These are phyloP conservation scores for Bostrychus sinensis DNA, from an alignment of 2,113 vertebrate species.

Conservation along the genomic window DNA sequence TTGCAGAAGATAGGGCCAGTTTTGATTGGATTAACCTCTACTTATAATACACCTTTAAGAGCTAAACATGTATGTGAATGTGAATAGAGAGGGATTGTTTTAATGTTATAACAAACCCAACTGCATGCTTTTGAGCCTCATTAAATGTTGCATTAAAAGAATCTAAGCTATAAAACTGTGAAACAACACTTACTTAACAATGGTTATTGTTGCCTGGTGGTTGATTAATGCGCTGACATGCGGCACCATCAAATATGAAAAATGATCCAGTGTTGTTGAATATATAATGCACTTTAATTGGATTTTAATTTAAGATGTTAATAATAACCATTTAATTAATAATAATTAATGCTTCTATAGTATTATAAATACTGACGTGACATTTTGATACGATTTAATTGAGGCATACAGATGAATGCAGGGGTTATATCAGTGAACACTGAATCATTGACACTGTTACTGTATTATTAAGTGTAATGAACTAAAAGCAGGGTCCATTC, in stretches of 20 bases:
- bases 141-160: no score
- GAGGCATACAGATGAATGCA: not conserved
- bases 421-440: not conserved
- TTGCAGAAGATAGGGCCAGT: no score
- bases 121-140: no score
- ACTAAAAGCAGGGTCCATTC: not conserved
- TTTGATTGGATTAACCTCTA: no score
- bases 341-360: not conserved
- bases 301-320: conserved; percentile 34
- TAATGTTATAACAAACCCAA: no score
- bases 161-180: not conserved
- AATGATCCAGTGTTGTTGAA: conserved; percentile 10
- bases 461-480: not conserved
- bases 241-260: conserved; percentile 3
- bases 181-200: not conserved
- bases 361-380: conserved; percentile 11
- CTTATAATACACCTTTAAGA: no score
- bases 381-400: conserved; percentile 7
- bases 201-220: not conserved
- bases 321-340: conserved; percentile 25
- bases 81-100: no score
- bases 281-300: conserved; percentile 24
- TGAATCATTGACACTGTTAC: not conserved
- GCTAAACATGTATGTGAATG: no score
- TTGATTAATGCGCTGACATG: not conserved